These are phyloP conservation scores for Acanthis flammea DNA, from an alignment of 2,797 vertebrate genomes.

Conservation along the genomic window DNA sequence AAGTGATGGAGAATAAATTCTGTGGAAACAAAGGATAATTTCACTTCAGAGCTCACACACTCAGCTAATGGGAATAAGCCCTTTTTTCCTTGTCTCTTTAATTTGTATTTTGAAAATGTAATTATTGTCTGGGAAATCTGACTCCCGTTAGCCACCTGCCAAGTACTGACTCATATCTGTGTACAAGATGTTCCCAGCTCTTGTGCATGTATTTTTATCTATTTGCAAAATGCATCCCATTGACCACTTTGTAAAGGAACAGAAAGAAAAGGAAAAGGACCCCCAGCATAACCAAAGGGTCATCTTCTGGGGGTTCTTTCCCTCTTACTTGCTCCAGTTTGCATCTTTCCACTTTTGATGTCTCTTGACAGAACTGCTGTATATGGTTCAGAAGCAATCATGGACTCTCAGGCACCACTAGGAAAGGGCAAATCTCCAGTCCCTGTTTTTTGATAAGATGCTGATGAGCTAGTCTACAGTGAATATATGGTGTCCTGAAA, in stretches of 20 bases:
- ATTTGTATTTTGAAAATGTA: not conserved
- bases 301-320: not conserved
- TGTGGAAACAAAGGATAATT: not conserved
- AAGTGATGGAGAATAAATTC: not conserved
- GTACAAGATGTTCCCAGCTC: constrained; percentile 42
- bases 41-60: not conserved
- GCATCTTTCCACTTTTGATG: not conserved
- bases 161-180: constrained; percentile 52
- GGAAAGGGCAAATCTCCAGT: not conserved
- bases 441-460: not conserved
- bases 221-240: not conserved
- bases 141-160: constrained; percentile 14
- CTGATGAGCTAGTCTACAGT: not conserved
- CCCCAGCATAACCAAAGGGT: not conserved
- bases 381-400: not conserved
- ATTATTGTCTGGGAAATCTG: constrained; percentile 53
- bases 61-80: not conserved
- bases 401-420: not conserved
- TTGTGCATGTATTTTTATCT: not conserved
- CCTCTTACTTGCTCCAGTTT: not conserved
- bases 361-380: not conserved
- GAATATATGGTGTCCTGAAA: not conserved
- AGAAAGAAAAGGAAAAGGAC: not conserved
- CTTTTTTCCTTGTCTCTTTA: not conserved
- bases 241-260: not conserved